Conservation (phyloP, 2,113 vertebrate species). For the Zosterops hypoxanthus region DNA sequence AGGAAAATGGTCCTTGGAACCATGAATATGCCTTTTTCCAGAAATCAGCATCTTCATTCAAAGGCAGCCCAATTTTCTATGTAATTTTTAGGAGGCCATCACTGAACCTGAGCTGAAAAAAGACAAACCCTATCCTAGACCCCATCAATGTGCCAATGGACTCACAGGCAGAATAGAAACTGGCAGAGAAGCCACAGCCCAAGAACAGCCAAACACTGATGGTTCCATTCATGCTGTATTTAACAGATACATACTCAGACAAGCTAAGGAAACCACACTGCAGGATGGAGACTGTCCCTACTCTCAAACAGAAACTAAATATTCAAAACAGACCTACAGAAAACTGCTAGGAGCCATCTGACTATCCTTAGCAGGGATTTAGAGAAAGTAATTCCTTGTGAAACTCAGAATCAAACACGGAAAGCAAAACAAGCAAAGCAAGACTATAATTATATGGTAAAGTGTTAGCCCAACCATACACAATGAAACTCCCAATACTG, state of each 20-base stretch:
- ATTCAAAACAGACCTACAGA: not conserved
- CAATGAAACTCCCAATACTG: not conserved
- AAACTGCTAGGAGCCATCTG: not conserved
- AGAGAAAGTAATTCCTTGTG: not conserved
- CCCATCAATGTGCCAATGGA: not conserved
- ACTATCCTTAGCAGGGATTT: not conserved
- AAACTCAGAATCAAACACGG: not conserved
- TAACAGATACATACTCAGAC: rapidly evolving
- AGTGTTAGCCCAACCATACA: not conserved
- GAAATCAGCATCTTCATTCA: not conserved
- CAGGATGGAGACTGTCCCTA: not conserved
- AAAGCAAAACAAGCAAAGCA: not conserved
- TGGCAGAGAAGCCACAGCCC: not conserved
- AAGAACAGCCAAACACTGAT: not conserved
- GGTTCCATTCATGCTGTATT: not conserved
- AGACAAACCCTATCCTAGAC: not conserved
- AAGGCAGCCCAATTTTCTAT: not conserved
- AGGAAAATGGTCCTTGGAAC: not conserved
- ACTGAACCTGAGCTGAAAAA: not conserved
- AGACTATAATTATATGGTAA: not conserved
- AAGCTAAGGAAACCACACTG: not conserved
- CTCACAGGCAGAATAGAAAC: not conserved
- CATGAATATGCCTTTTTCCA: not conserved
- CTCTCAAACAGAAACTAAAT: not conserved
- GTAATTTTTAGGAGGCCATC: not conserved